A percentile compares a stretch with the other conserved stretches of the same genome.
Conservation (phyloP, 2,113 vertebrate genomes). For the Alexandromys fortis region DNA sequence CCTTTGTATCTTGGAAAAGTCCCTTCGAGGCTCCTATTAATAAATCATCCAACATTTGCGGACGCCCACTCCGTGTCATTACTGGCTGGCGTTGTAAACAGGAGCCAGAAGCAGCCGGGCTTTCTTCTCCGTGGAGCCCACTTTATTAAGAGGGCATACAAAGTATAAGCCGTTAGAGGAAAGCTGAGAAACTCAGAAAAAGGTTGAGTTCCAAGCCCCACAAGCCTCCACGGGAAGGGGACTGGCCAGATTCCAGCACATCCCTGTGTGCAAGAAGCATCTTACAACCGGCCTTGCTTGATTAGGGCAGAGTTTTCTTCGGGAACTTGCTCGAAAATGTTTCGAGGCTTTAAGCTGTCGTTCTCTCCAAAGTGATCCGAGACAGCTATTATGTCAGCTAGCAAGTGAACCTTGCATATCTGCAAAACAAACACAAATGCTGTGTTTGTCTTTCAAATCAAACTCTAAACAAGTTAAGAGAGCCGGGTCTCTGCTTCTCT, state of each 20-base stretch:
- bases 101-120: not conserved
- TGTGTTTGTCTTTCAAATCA: slow-evolving; percentile 22
- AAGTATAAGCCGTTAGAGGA: not conserved
- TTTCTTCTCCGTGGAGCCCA: not conserved
- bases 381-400: slow-evolving; percentile 39
- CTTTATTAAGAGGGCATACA: not conserved
- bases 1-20: not conserved
- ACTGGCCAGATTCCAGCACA: not conserved
- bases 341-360: slow-evolving; percentile 12
- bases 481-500: not conserved
- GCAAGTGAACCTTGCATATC: not conserved
- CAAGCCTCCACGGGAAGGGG: not conserved
- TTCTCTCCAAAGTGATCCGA: slow-evolving; percentile 37
- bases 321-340: not conserved
- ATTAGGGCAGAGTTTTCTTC: not conserved
- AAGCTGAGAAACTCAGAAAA: not conserved
- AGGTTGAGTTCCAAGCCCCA: not conserved
- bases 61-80: not conserved
- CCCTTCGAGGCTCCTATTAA: not conserved
- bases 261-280: not conserved
- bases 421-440: not conserved
- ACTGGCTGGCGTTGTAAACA: not conserved
- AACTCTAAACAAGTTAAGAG: slow-evolving; percentile 14
- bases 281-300: not conserved
- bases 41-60: slow-evolving; percentile 15